Percentiles rank a stretch among this genome's conserved stretches.
These are phyloP conservation scores for Virgularia gustaviana DNA, from an alignment of 92 coral and sea anemone genomes.

Conservation along the genomic window DNA sequence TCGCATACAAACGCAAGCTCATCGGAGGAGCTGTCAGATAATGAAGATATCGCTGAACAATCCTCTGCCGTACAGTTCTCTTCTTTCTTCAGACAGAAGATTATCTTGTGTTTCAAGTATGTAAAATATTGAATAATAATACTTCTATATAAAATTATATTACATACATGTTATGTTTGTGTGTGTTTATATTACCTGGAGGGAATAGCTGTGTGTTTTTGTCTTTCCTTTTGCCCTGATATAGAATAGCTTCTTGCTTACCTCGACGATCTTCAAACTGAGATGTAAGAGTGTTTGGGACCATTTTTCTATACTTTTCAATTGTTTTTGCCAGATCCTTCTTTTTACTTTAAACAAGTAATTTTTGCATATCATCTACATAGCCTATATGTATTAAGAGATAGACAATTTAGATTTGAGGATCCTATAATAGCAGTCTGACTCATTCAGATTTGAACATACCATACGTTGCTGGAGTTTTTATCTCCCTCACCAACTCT, in stretches of 20 bases:
- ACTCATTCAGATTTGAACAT: background rate
- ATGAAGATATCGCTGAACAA: too few relatives aligned
- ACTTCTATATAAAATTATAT: too few relatives aligned
- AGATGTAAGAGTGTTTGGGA: background rate
- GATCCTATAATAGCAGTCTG: background rate
- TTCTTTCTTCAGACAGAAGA: too few relatives aligned
- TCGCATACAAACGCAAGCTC: too few relatives aligned
- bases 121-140: too few relatives aligned
- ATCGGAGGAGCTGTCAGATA: too few relatives aligned
- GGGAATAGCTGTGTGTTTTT: constrained; percentile 4
- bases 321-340: background rate
- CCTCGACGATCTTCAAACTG: background rate
- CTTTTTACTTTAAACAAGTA: background rate
- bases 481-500: background rate
- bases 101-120: too few relatives aligned
- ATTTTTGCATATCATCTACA: constrained; percentile 9
- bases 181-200: constrained; percentile 1
- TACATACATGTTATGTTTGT: too few relatives aligned
- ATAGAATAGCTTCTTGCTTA: background rate
- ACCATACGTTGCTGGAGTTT: background rate
- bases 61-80: too few relatives aligned
- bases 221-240: background rate
- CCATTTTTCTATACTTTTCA: background rate
- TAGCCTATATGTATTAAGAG: background rate
- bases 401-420: background rate